Base-by-base conservation (phyloP, 2,797 vertebrate species). In the Synaphobranchus kaupii region DNA sequence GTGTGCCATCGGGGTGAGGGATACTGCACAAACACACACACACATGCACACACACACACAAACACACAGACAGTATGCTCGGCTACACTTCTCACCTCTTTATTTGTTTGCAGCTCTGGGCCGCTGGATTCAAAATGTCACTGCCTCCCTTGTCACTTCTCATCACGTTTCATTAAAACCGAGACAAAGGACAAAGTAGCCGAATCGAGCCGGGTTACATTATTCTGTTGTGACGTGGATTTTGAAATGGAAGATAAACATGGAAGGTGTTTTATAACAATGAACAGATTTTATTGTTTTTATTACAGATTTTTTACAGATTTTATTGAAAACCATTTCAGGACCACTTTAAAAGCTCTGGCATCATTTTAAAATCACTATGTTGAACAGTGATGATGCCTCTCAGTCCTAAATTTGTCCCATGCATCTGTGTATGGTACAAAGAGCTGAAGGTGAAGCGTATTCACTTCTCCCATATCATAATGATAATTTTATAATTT, bases 121-220 rank as follows among this genome's bases (percentile, higher is more conserved):
- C 28, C n/a, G 28, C 56, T 22, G 54, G 20, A 84, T 34, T 60
- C 34, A 28, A 63, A 83, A 84, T 56, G 83, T 60, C 83, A 56
- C n/a, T 54, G 44, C 54, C n/a, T 56, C 52, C 50, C 82, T 31
- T 83, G 82, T 83, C 82, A 54, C 17, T 48, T 82, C 44, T 58
- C 28, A 83, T 56, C 76, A 80, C 17, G 31, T 73, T 47, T 80
- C 76, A 80, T 80, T 80, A 22, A 80, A 80, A 48, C 39, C 7
- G 34, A 76, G 4, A 25, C 15, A 80, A 80, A 20, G n/a, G 13
- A 8, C 6, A 15, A 2, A 39, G 73, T 17, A 47, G 73, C 39
- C 8, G 34, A 44, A 47, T 80, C 48, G 28, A 66, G 31, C 71
- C 3, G 71, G 71, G 15, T 28, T 66, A 73, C 31, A 13, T 80